Conservation (phyloP, 1,140 invertebrate species). For the Leptopilina boulardi region DNA sequence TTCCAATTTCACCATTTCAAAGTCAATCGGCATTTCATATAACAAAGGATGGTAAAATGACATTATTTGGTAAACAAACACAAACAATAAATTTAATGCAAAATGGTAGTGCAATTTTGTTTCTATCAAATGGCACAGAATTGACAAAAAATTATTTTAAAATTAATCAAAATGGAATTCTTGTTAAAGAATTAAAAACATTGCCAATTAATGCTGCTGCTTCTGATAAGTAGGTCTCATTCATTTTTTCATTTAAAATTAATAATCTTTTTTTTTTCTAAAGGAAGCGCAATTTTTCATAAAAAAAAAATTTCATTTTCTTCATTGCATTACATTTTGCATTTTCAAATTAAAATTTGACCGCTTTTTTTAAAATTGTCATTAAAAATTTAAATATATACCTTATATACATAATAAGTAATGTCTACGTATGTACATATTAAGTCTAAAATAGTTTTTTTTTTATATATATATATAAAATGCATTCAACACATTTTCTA, state of each 20-base stretch:
- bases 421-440: too few relatives aligned
- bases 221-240: slow-evolving; percentile 54
- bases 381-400: too few relatives aligned
- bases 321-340: too few relatives aligned
- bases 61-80: slow-evolving; percentile 61
- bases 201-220: slow-evolving; percentile 56
- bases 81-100: slow-evolving; percentile 67
- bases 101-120: slow-evolving; percentile 65
- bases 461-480: too few relatives aligned
- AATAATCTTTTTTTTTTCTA: slow-evolving; percentile 25
- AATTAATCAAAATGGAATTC: slow-evolving; percentile 56
- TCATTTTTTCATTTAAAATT: slow-evolving; percentile 6
- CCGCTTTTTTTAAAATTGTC: too few relatives aligned
- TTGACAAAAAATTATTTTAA: slow-evolving; percentile 60
- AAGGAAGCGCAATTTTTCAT: too few relatives aligned
- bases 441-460: neutral
- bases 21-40: slow-evolving; percentile 53
- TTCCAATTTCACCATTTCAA: slow-evolving; percentile 49
- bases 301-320: too few relatives aligned
- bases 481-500: neutral
- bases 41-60: slow-evolving; percentile 60
- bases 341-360: too few relatives aligned
- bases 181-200: slow-evolving; percentile 54
- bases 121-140: slow-evolving; percentile 58
- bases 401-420: too few relatives aligned